phyloP scores from a whole-genome alignment of 1,140 invertebrate species.

The Drosophila eugracilis region DNA sequence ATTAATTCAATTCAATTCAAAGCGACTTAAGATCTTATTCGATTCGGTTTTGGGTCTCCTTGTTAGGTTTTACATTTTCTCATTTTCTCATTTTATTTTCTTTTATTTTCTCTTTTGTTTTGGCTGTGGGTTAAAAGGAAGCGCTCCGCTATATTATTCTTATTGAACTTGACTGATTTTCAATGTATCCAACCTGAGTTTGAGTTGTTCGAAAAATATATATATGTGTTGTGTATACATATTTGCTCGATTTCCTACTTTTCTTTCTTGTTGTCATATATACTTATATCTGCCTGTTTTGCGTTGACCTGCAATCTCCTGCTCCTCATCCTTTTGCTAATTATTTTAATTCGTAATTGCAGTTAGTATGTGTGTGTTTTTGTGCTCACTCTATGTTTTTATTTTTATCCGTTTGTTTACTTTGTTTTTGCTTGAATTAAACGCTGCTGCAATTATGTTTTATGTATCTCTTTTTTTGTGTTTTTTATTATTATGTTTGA shows the following conservation, averaged over 20 bases:
- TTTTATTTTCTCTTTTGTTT: slow-evolving; percentile 26
- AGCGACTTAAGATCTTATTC: slow-evolving; percentile 29
- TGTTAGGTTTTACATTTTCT: too few relatives aligned
- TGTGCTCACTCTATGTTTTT: slow-evolving; percentile 82
- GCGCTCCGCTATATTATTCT: slow-evolving; percentile 79
- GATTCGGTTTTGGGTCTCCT: slow-evolving; percentile 25
- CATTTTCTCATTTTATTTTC: too few relatives aligned
- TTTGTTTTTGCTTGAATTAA: slow-evolving; percentile 65
- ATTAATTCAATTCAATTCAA: slow-evolving; percentile 51
- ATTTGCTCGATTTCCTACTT: slow-evolving; percentile 38
- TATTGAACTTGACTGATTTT: slow-evolving; percentile 79
- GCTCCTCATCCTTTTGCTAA: slow-evolving; percentile 27
- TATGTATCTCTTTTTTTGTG: slow-evolving; percentile 55
- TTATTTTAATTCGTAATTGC: slow-evolving; percentile 59
- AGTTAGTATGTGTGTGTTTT: slow-evolving; percentile 62
- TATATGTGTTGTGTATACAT: slow-evolving; percentile 51
- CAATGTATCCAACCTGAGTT: slow-evolving; percentile 83
- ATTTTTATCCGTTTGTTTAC: slow-evolving; percentile 47
- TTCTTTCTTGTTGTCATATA: slow-evolving; percentile 38
- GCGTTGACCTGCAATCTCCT: slow-evolving; percentile 38
- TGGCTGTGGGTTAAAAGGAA: slow-evolving; percentile 80
- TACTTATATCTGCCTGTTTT: slow-evolving; percentile 39
- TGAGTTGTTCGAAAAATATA: slow-evolving; percentile 83
- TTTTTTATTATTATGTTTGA: slow-evolving; percentile 64
- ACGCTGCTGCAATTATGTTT: slow-evolving; percentile 63